Percentiles rank a stretch among this genome's conserved stretches.
These are phyloP conservation scores for Caenorhabditis uteleia DNA, from an alignment of 2,888 invertebrate species.

Conservation along the genomic window DNA sequence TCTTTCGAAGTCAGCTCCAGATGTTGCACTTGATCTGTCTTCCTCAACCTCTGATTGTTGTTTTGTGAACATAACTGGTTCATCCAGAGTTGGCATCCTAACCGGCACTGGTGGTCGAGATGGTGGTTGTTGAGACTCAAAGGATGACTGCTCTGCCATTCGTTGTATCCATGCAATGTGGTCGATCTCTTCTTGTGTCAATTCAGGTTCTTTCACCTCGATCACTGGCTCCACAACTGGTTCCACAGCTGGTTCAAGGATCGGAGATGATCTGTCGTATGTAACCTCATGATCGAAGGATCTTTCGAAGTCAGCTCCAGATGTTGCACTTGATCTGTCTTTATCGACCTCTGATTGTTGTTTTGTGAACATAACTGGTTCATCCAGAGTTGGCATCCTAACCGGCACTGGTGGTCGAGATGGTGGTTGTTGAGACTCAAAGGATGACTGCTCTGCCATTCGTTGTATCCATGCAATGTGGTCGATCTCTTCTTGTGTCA, in stretches of 20 bases:
- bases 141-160: background rate
- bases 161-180: background rate
- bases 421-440: background rate
- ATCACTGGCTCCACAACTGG: background rate
- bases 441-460: constrained; percentile 7
- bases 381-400: no score
- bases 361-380: no score
- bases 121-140: background rate
- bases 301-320: constrained; percentile 4
- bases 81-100: background rate
- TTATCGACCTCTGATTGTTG: no score
- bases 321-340: constrained; percentile 4
- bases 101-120: background rate
- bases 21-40: background rate
- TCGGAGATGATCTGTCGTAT: constrained; percentile 1
- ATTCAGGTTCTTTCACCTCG: background rate
- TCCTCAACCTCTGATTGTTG: background rate
- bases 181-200: background rate
- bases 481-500: constrained; percentile 13
- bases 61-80: background rate
- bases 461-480: constrained; percentile 23
- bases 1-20: background rate
- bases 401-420: background rate
- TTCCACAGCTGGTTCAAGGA: background rate
- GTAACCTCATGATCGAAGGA: background rate